Base-by-base conservation (phyloP, 2,888 invertebrate genomes). In the Phoronis australis region DNA sequence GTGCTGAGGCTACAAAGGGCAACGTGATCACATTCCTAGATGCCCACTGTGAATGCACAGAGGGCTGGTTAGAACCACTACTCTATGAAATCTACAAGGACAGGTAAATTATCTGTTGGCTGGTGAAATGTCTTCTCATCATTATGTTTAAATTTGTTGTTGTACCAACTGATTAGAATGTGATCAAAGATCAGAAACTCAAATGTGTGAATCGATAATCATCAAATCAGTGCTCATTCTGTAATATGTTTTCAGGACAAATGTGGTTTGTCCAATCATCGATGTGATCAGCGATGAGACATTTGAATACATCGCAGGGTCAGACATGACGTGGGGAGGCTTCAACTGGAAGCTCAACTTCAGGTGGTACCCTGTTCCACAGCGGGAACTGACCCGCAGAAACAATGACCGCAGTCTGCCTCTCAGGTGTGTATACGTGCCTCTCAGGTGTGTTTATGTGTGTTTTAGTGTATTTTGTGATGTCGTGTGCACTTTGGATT, bases 301-400 rank as follows among this genome's bases (percentile, higher is more conserved):
- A 3, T 99, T 99, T 79, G 96, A 97, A 79, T 99, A 99, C 80
- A 92, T 97, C 56, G 90, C 95, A 45, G 97, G 97, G 1, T 95
- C 95, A 1, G 97, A 99, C 76, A 94, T 95, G 86, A 99, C 97
- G 0, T 99, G 97, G 96, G 97, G 97, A 56, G 97, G 97, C 23
- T 99, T 99, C 80, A 99, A 97, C 80, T 97, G 97, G 97, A 96
- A 96, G 79, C 83, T 99, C 47, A 97, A 97, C 80, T 99, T 99
- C 80, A 86, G 97, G 81, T 96, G 95, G 95, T 99, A 99, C 79
- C 86, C 95, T 51, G 97, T 99, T 23, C 96, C 99, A 0, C 91
- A 94, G 73, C 83, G 97, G 60, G 99, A 99, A 81, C 89, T 96
- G 88, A 85, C 90, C 51, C 83, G 99, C 43, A 82, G 97, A 59